Conservation (phyloP, 2,888 invertebrate genomes). For the Amorpha juglandis region DNA sequence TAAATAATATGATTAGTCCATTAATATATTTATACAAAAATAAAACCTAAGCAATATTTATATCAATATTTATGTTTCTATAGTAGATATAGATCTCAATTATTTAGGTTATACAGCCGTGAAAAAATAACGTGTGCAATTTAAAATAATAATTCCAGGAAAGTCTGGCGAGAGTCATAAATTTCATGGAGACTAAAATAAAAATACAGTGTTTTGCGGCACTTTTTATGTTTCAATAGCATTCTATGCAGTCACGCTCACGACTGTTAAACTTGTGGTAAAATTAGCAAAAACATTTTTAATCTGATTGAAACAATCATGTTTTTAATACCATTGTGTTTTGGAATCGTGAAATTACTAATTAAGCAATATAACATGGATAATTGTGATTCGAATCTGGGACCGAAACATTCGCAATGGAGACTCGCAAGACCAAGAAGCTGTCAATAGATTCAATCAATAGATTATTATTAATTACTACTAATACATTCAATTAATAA, state of each 20-base stretch:
- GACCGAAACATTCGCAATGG: too few relatives aligned
- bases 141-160: conserved; percentile 49
- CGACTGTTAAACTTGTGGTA: conserved; percentile 38
- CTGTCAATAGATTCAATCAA: too few relatives aligned
- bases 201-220: conserved; percentile 41
- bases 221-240: conserved; percentile 51
- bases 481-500: too few relatives aligned
- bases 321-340: not conserved
- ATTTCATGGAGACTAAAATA: conserved; percentile 42
- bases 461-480: too few relatives aligned
- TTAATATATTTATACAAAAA: too few relatives aligned
- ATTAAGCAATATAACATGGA: too few relatives aligned
- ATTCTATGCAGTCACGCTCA: conserved; percentile 50
- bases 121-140: conserved; percentile 1
- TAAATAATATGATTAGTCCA: too few relatives aligned
- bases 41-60: too few relatives aligned
- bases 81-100: not conserved
- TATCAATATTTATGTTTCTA: not conserved
- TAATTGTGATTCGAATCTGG: too few relatives aligned
- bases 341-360: not conserved
- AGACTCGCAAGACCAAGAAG: too few relatives aligned
- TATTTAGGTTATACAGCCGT: conserved; percentile 21
- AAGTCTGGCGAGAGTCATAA: conserved; percentile 49
- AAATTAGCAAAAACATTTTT: not conserved
- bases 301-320: not conserved